phyloP scores from a whole-genome alignment of 2,888 invertebrate genomes.

The Napeogenes sylphis region DNA sequence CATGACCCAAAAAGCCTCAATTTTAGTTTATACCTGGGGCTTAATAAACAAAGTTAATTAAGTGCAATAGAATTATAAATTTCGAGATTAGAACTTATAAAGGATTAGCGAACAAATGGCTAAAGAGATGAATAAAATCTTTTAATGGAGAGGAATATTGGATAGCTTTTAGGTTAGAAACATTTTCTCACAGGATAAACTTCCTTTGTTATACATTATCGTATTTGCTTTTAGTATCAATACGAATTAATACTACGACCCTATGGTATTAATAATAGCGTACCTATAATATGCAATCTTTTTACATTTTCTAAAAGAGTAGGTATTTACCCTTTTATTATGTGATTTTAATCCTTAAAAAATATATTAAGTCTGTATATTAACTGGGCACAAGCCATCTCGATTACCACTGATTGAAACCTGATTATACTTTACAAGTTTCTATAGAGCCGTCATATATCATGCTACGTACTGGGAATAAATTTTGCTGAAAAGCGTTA shows the following conservation, averaged over 20 bases:
- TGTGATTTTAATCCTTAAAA: too few relatives aligned
- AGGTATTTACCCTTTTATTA: too few relatives aligned
- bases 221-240: too few relatives aligned
- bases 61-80: conserved; percentile 22
- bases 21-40: conserved; percentile 17
- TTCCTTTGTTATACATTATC: neutral
- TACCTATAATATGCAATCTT: too few relatives aligned
- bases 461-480: conserved; percentile 1
- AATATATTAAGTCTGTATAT: too few relatives aligned
- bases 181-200: too few relatives aligned
- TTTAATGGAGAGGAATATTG: neutral
- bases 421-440: neutral
- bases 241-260: too few relatives aligned
- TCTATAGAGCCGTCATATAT: neutral
- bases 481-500: conserved; percentile 5
- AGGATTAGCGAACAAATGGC: neutral
- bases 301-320: too few relatives aligned
- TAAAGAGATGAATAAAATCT: neutral
- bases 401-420: too few relatives aligned
- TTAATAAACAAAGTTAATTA: conserved; percentile 27
- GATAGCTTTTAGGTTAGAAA: neutral
- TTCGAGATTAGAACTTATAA: conserved; percentile 13
- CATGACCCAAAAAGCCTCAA: conserved; percentile 24
- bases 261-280: too few relatives aligned
- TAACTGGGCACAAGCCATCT: too few relatives aligned